These are phyloP conservation scores for Silurus aristotelis DNA, from an alignment of 2,797 vertebrate genomes.

Conservation along the genomic window DNA sequence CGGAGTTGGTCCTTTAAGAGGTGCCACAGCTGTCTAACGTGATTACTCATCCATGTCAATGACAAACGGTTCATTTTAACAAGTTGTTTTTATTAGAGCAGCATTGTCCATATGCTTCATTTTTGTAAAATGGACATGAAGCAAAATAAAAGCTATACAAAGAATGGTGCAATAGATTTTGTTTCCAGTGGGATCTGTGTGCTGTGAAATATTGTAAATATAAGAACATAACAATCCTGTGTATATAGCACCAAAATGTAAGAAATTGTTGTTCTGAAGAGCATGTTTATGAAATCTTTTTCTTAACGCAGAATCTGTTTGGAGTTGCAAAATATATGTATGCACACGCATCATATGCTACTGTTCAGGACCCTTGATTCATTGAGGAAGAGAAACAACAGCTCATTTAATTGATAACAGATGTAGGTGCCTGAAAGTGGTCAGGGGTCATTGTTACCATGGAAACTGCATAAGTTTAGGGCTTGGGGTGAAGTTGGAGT, in stretches of 20 bases:
- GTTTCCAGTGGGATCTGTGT: not conserved
- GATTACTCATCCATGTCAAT: constrained; percentile 55
- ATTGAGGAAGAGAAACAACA: constrained; percentile 60
- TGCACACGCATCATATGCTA: not conserved
- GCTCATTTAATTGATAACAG: constrained; percentile 85
- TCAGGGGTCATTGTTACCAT: constrained; percentile 81
- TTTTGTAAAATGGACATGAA: not conserved
- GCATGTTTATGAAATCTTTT: not conserved
- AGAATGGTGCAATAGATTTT: not conserved
- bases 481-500: constrained; percentile 66
- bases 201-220: not conserved
- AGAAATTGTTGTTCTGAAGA: too few species aligned
- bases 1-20: constrained; percentile 58
- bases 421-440: constrained; percentile 77
- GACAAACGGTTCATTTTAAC: constrained; percentile 26
- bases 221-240: not conserved
- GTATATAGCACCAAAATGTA: not conserved
- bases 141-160: not conserved
- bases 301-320: not conserved
- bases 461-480: constrained; percentile 74
- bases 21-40: constrained; percentile 54
- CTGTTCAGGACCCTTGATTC: constrained; percentile 24
- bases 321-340: not conserved
- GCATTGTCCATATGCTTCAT: constrained; percentile 25
- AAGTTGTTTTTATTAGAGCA: constrained; percentile 30